Conservation (phyloP, 1,140 invertebrate genomes). For the Orius laevigatus region DNA sequence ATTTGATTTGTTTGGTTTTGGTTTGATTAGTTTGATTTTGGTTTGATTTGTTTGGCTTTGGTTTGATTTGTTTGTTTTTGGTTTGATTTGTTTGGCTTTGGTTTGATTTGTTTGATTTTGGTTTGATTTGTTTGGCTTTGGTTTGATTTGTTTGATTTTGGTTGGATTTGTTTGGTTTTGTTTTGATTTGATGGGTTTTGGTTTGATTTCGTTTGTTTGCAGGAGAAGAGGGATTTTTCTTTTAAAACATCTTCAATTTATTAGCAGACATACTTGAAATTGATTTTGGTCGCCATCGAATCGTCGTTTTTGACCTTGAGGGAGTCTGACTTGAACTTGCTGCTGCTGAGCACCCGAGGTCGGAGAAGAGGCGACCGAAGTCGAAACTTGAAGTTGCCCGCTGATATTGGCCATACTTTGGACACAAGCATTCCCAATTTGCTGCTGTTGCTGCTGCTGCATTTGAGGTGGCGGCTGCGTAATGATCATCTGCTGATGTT, state of each 20-base stretch:
- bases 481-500: slow-evolving; percentile 8
- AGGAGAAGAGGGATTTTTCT: not conserved
- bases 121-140: too few species aligned
- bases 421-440: not conserved
- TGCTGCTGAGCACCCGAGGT: not conserved
- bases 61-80: too few species aligned
- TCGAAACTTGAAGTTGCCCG: too few species aligned
- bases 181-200: not conserved
- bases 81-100: too few species aligned
- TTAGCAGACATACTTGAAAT: not conserved
- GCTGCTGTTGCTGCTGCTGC: slow-evolving; percentile 7
- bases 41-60: too few species aligned
- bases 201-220: not conserved
- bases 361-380: too few species aligned
- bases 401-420: slow-evolving; percentile 1
- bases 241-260: not conserved
- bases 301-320: slow-evolving; percentile 6
- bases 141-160: too few species aligned
- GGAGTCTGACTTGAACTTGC: not conserved
- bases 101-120: too few species aligned
- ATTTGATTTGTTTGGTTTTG: too few species aligned
- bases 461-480: slow-evolving; percentile 1
- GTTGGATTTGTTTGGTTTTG: not conserved
- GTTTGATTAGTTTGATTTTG: too few species aligned
- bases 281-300: slow-evolving; percentile 4